Evolutionary conservation across 2,888 invertebrate species (phyloP), one percentile per base, ranked within the genome.

Genomic region (Eupithecia inturbata): DNA sequence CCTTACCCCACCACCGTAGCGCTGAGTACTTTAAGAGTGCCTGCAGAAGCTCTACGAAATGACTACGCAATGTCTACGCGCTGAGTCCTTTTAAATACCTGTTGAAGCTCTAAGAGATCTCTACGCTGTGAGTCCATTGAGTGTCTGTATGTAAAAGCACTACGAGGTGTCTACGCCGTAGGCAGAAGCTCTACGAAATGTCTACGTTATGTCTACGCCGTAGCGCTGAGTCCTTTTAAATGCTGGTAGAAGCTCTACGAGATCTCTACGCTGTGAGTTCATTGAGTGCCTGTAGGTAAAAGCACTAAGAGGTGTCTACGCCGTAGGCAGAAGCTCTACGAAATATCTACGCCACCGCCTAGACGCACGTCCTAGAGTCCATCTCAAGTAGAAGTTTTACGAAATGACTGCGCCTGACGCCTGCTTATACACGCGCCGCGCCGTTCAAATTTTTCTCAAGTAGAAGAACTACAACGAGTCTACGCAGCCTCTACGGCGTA

Each of bases 141-240:
- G 41, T 22, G 26, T 1, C 4, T 26, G 60, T 57, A 60, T 26
- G 60, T 57, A 60, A 28, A 6, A 60, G 26, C 16, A 57, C 64
- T 74, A 74, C 41, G 64, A 31, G 57, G 14, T 22, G 41, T 22
- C 67, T 64, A 70, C 62, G 39, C 39, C 63, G n/a, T 22, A 53
- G n/a, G 14, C 14, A 19, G 45, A 19, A 28, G 28, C n/a, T 39
- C 60, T 71, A 67, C 41, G 71, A 71, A 9, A 39, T 45, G 16
- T n/a, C 66, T 70, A 39, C 36, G 70, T 12, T 22, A n/a, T 1
- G 22, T 66, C 39, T 64, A 53, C 28, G 53, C 33, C 66, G 53
- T 49, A 41, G 45, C 70, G 19, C 41, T 36, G 28, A 26, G 57
- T 31, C 57, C 19, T 26, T 19, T 19, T n/a, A 19, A 45, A 2